Evolutionary conservation across 2,888 invertebrate species (phyloP).

Genomic region (Ormyrus pomaceus): DNA sequence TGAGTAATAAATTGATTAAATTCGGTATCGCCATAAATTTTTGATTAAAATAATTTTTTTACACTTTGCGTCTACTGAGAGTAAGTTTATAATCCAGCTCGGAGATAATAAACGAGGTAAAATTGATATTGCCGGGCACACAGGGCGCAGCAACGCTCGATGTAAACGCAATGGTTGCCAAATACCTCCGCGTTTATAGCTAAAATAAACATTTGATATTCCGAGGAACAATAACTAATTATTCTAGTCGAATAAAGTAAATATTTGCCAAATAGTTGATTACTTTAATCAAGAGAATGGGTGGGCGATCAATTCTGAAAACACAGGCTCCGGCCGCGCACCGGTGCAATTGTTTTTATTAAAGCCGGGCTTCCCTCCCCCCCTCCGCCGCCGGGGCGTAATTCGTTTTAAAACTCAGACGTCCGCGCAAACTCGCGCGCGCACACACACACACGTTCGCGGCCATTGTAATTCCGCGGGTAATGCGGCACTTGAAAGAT

Average conservation of each 20-base stretch:
- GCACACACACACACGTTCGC: not conserved
- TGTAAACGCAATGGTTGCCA: too few species aligned
- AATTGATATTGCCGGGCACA: too few species aligned
- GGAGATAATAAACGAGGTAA: too few species aligned
- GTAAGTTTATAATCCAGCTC: too few species aligned
- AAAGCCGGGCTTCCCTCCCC: too few species aligned
- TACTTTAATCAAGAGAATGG: slow-evolving; percentile 37
- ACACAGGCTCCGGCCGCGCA: not conserved
- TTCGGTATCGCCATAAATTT: too few species aligned
- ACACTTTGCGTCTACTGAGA: too few species aligned
- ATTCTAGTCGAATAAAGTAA: slow-evolving; percentile 6
- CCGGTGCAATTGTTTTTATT: too few species aligned
- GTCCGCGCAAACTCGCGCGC: not conserved
- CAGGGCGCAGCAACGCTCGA: too few species aligned
- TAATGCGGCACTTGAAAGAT: not conserved
- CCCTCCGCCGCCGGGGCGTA: not conserved
- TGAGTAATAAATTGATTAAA: too few species aligned
- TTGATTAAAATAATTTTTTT: too few species aligned
- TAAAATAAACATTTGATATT: slow-evolving; percentile 30
- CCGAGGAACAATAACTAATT: not conserved
- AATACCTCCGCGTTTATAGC: slow-evolving; percentile 8
- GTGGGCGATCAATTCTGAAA: slow-evolving; percentile 34
- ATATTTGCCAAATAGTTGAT: slow-evolving; percentile 38
- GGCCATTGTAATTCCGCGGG: not conserved
- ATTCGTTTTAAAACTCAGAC: not conserved